Evolutionary conservation across 1,140 invertebrate species (phyloP).

Genomic region (Dendrolimus kikuchii): DNA sequence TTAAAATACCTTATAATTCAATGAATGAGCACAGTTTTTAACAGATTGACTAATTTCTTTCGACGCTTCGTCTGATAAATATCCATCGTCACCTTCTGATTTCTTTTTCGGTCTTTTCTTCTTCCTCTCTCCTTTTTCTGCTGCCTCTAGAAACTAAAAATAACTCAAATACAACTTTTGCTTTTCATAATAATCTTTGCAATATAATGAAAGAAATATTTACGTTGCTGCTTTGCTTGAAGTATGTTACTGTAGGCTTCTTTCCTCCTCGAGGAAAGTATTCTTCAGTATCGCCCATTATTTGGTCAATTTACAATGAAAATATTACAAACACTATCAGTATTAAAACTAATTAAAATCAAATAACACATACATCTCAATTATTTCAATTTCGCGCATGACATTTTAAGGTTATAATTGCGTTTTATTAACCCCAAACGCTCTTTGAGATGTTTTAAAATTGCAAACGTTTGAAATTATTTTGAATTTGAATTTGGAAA

Average conservation of each 20-base stretch:
- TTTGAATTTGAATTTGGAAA: no score
- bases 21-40: constrained; percentile 50
- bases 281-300: constrained; percentile 55
- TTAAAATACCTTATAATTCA: constrained; percentile 55
- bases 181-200: background rate
- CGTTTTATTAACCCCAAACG: constrained; percentile 8
- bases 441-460: constrained; percentile 3
- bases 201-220: constrained; percentile 21
- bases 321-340: constrained; percentile 5
- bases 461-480: background rate
- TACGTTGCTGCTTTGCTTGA: constrained; percentile 65
- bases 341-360: constrained; percentile 3
- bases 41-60: constrained; percentile 39
- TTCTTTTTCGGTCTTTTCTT: constrained; percentile 56
- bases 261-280: constrained; percentile 73
- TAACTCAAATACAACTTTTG: constrained; percentile 3
- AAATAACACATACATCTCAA: background rate
- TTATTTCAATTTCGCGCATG: constrained; percentile 8
- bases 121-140: constrained; percentile 51
- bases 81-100: constrained; percentile 54
- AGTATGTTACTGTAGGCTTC: constrained; percentile 54
- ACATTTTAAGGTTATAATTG: constrained; percentile 22
- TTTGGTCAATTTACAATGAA: constrained; percentile 8
- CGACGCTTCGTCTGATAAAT: constrained; percentile 53
- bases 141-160: constrained; percentile 59